A percentile compares a stretch with the other conserved stretches of the same genome.
Evolutionary conservation across 2,888 invertebrate species (phyloP).

Genomic region (Parochlus steinenii): DNA sequence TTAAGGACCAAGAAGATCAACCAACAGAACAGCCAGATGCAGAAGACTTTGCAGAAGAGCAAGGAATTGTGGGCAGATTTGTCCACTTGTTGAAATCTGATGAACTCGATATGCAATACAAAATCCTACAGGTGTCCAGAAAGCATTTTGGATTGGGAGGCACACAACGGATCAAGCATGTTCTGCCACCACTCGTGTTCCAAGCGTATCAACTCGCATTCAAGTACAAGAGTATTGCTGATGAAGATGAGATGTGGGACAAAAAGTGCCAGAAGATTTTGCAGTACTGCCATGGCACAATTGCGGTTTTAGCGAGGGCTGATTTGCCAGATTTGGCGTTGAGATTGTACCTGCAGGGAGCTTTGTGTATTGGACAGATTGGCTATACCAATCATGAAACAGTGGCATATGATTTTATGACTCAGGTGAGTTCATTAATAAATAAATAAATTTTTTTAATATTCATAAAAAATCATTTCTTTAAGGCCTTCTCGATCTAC

Average conservation of each 20-base stretch:
- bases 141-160: slow-evolving; percentile 88
- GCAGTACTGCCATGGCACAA: slow-evolving; percentile 93
- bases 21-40: slow-evolving; percentile 51
- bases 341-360: slow-evolving; percentile 88
- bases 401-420: slow-evolving; percentile 95
- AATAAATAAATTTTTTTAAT: not conserved
- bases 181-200: slow-evolving; percentile 87
- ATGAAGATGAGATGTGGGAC: slow-evolving; percentile 93
- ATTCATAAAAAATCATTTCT: slow-evolving; percentile 12
- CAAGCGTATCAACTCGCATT: slow-evolving; percentile 81
- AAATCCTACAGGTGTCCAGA: slow-evolving; percentile 75
- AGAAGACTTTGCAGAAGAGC: slow-evolving; percentile 94
- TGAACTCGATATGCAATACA: slow-evolving; percentile 69
- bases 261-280: slow-evolving; percentile 97
- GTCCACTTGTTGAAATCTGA: slow-evolving; percentile 71
- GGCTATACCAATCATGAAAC: slow-evolving; percentile 90
- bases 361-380: slow-evolving; percentile 80
- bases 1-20: slow-evolving; percentile 71
- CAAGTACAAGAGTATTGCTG: slow-evolving; percentile 57
- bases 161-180: slow-evolving; percentile 69
- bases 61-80: slow-evolving; percentile 72
- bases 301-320: slow-evolving; percentile 84
- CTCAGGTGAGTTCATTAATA: slow-evolving; percentile 26
- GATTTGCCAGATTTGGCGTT: slow-evolving; percentile 88
- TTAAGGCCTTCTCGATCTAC: slow-evolving; percentile 82